Conservation (phyloP, 37 sponge, comb jelly and placozoan species). For the Halichondria panicea region DNA sequence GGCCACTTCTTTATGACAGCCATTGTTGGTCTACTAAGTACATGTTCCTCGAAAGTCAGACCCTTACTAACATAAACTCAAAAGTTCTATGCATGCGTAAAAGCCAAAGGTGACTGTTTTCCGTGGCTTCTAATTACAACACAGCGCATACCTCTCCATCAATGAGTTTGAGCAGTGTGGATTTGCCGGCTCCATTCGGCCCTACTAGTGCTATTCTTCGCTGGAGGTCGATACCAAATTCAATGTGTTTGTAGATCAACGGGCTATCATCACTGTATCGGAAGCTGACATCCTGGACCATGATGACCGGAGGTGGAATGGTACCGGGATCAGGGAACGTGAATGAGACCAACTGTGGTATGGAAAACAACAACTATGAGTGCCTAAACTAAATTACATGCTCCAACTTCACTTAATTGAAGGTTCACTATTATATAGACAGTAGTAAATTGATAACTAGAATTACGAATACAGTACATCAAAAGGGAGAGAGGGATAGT, state of each 20-base stretch:
- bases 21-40: too few relatives aligned
- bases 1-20: too few relatives aligned
- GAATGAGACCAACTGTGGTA: conserved; percentile 63
- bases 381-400: too few relatives aligned
- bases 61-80: too few relatives aligned
- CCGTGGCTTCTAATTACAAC: too few relatives aligned
- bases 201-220: conserved; percentile 91
- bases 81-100: too few relatives aligned
- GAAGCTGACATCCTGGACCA: conserved; percentile 93
- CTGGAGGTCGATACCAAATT: conserved; percentile 95
- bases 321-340: conserved; percentile 90
- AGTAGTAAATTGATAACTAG: background rate
- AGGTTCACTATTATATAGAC: background rate
- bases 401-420: too few relatives aligned
- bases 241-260: conserved; percentile 77
- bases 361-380: too few relatives aligned
- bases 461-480: background rate
- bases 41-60: too few relatives aligned
- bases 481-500: background rate
- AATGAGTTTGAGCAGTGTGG: conserved; percentile 88
- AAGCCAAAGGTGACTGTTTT: too few relatives aligned
- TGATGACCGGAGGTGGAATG: conserved; percentile 92
- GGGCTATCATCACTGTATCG: conserved; percentile 35
- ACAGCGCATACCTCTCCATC: conserved; percentile 76
- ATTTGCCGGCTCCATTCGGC: conserved; percentile 96